Conservation (phyloP, 2,888 invertebrate genomes). For the Adineta ricciae region DNA sequence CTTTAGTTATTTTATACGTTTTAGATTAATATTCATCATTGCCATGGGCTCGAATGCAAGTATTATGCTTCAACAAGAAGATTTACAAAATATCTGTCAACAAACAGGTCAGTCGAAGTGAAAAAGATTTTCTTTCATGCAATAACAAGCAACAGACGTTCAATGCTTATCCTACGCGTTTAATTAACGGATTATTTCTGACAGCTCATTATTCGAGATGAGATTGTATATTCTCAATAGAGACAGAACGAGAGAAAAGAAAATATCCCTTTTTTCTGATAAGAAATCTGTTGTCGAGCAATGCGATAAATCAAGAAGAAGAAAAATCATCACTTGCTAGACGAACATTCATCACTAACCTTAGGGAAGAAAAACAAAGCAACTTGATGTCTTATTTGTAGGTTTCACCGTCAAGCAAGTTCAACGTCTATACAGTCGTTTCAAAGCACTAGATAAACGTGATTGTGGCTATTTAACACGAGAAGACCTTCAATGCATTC, state of each 20-base stretch:
- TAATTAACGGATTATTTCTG: too few species aligned
- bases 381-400: too few species aligned
- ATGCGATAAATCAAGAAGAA: neutral
- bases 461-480: slow-evolving; percentile 20
- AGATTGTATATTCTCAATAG: neutral
- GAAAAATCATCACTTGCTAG: neutral
- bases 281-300: neutral
- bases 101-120: slow-evolving; percentile 15
- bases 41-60: slow-evolving; percentile 26
- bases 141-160: too few species aligned
- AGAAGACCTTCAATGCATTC: slow-evolving; percentile 26
- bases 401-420: slow-evolving; percentile 25
- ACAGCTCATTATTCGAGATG: too few species aligned
- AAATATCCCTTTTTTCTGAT: neutral
- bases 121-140: too few species aligned
- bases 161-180: too few species aligned
- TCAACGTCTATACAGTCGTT: slow-evolving; percentile 25
- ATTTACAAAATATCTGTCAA: slow-evolving; percentile 22
- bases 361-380: too few species aligned
- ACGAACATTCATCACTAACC: too few species aligned
- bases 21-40: neutral
- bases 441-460: slow-evolving; percentile 26
- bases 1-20: neutral
- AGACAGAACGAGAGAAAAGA: neutral
- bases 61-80: neutral